Conservation (phyloP, 2,888 invertebrate species). For the Spilosoma lubricipeda region DNA sequence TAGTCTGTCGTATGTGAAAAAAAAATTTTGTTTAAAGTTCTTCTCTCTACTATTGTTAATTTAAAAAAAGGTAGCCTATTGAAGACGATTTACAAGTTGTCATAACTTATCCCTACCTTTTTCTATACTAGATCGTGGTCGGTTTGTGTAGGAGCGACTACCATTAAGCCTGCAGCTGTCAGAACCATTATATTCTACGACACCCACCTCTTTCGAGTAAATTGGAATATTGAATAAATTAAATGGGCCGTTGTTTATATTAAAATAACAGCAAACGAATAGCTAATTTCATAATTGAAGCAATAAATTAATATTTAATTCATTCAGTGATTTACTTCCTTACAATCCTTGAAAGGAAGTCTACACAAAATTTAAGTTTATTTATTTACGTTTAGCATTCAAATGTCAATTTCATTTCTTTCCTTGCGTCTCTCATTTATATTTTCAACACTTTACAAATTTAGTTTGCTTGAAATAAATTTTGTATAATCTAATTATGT, state of each 20-base stretch:
- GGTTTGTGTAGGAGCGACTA: too few relatives aligned
- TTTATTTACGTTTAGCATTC: slow-evolving; percentile 19
- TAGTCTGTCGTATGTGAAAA: too few relatives aligned
- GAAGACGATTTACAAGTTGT: background rate
- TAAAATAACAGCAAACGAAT: slow-evolving; percentile 1
- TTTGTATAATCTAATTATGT: background rate
- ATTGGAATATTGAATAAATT: slow-evolving; percentile 5
- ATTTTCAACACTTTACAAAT: background rate
- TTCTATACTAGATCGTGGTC: too few relatives aligned
- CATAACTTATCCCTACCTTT: background rate
- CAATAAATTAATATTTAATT: slow-evolving; percentile 40
- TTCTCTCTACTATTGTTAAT: background rate
- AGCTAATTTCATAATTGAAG: slow-evolving; percentile 1
- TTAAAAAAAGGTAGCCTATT: background rate
- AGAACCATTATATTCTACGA: background rate
- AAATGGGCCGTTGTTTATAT: background rate
- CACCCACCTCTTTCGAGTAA: background rate
- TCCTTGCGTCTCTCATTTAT: background rate
- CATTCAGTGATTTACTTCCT: slow-evolving; percentile 34
- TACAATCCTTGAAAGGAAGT: slow-evolving; percentile 15
- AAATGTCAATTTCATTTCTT: background rate
- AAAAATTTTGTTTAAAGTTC: background rate
- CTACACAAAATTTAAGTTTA: slow-evolving; percentile 20
- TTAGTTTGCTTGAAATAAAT: background rate
- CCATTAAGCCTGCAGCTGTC: background rate